These are phyloP conservation scores for Ranitomeya imitator DNA, from an alignment of 2,113 vertebrate species.

Conservation along the genomic window DNA sequence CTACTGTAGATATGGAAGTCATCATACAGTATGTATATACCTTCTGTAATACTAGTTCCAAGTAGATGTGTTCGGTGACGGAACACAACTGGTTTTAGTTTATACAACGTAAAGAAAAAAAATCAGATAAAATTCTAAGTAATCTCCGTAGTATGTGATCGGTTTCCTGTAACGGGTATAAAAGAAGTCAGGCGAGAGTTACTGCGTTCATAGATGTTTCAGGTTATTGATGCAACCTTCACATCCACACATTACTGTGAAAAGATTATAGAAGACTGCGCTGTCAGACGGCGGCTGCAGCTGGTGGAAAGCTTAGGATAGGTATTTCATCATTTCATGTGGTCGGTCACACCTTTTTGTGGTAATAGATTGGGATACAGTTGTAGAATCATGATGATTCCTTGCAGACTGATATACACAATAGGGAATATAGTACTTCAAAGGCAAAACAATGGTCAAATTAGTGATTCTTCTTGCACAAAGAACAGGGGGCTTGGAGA, in stretches of 20 bases:
- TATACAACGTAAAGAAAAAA: neutral
- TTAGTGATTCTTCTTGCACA: no score
- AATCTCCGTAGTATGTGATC: neutral
- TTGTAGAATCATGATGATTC: neutral
- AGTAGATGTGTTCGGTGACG: no score
- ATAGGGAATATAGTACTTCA: neutral
- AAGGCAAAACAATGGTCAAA: neutral
- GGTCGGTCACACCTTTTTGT: constrained; percentile 26
- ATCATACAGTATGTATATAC: no score
- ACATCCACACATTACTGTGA: neutral
- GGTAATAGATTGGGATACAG: neutral
- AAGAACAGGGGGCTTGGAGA: no score
- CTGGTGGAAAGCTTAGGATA: neutral
- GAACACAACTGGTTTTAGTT: neutral
- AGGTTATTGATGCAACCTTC: constrained; percentile 14
- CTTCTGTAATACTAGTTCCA: no score
- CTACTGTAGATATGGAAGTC: no score
- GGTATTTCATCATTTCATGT: neutral
- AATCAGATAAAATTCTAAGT: neutral
- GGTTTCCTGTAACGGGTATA: neutral
- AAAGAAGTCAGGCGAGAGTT: neutral
- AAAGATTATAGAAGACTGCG: neutral
- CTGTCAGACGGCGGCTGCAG: neutral
- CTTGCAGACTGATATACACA: neutral
- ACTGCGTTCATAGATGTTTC: neutral